A percentile compares a stretch with the other conserved stretches of the same genome.
phyloP scores from a whole-genome alignment of 2,113 vertebrate species.

The Cercocebus atys region DNA sequence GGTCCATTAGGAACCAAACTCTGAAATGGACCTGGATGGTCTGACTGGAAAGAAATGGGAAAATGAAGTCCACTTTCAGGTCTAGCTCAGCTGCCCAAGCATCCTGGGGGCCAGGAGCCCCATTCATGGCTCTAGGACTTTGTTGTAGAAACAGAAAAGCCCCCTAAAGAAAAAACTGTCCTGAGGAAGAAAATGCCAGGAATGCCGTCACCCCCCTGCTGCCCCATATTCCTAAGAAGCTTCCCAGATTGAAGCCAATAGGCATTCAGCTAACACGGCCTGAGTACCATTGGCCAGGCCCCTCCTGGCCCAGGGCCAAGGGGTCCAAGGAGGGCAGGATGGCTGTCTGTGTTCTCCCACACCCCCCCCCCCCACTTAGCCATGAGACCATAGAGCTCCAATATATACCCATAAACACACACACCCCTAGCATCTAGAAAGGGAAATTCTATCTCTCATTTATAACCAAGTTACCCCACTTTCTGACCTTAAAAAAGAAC shows the following conservation, averaged over 20 bases:
- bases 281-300: not conserved
- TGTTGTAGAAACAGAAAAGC: not conserved
- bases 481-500: slow-evolving; percentile 72
- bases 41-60: not conserved
- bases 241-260: not conserved
- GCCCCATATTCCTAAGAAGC: not conserved
- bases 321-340: not conserved
- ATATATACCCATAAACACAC: too few species aligned
- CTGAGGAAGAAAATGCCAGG: not conserved
- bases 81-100: not conserved
- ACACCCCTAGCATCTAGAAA: not conserved
- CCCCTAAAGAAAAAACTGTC: not conserved
- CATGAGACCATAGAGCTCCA: not conserved
- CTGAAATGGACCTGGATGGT: not conserved
- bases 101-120: not conserved
- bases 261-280: not conserved
- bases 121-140: not conserved
- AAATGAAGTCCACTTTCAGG: not conserved
- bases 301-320: too few species aligned
- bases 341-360: not conserved
- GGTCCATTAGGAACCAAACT: not conserved
- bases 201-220: fast-evolving
- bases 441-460: slow-evolving; percentile 48
- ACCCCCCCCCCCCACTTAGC: not conserved
- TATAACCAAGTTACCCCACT: slow-evolving; percentile 64